Base-by-base conservation (phyloP, 2,888 invertebrate species). In the Nephrotoma flavescens region DNA sequence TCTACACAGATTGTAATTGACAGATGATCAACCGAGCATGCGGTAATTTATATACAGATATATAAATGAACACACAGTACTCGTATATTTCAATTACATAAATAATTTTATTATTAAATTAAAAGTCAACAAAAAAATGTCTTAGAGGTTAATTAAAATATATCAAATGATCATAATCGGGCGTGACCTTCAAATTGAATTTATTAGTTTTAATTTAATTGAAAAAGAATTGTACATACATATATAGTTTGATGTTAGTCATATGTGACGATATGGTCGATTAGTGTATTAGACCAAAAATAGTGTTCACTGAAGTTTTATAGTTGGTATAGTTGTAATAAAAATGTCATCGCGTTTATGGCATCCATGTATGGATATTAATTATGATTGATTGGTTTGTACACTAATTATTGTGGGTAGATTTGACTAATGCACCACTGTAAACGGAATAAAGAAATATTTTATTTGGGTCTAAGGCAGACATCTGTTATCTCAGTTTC, bases 201-300 rank as follows among this genome's bases (percentile, higher is more conserved):
- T 71, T 71, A 71, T 71, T 84, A 84, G 84, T 84, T 84, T 84
- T 84, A 84, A 84, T 84, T 84, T 84, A 84, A 84, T 84, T 42
- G 15, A n/a, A 42, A 84, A 84, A 84, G 11, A 11, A 9, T 71
- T 9, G 71, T 15, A 15, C 6, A 57, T 15, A 15, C 6, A 57
- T 9, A 44, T 44, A 9, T 31, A 31, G 31, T 31, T 31, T 31
- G 31, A 6, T 44, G 11, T 44, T 4, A 52, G 15, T 15, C 5
- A 71, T 71, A 31, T 31, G 3, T 2, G 71, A 31, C n/a, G 19
- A 19, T 71, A 6, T n/a, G 6, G 6, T 52, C 15, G 52, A 52
- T 71, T 71, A 71, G 71, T 9, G 71, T 31, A 71, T 71, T 71
- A 31, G 31, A 31, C 71, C 71, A 71, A 71, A 71, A 71, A 71